These are phyloP conservation scores for Protodeltote pygarga DNA, from an alignment of 2,888 invertebrate genomes.

Conservation along the genomic window DNA sequence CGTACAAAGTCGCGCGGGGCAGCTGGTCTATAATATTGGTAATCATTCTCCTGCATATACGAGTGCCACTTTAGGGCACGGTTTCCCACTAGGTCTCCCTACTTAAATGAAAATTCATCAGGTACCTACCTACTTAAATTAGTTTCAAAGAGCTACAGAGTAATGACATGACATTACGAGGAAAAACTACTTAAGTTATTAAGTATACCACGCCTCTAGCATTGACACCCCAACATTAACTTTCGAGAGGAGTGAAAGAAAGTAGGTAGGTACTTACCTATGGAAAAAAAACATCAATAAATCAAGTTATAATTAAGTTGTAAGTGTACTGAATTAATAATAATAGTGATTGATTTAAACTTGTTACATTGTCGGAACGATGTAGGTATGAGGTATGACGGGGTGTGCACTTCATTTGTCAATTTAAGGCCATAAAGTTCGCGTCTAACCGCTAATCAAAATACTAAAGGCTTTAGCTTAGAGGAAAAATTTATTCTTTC, in stretches of 20 bases:
- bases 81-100: too few relatives aligned
- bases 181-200: conserved; percentile 13
- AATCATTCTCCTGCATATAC: too few relatives aligned
- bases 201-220: conserved; percentile 14
- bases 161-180: too few relatives aligned
- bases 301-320: conserved; percentile 29
- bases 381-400: neutral
- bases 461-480: too few relatives aligned
- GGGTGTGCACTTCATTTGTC: neutral
- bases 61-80: too few relatives aligned
- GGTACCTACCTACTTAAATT: too few relatives aligned
- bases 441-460: too few relatives aligned
- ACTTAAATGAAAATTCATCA: too few relatives aligned
- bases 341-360: neutral
- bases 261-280: neutral
- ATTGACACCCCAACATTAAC: conserved; percentile 15
- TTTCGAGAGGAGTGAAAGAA: conserved; percentile 35
- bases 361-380: neutral
- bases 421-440: neutral
- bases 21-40: too few relatives aligned
- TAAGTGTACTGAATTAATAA: conserved; percentile 6
- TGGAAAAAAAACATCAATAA: neutral
- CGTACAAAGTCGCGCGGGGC: too few relatives aligned
- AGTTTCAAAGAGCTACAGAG: too few relatives aligned
- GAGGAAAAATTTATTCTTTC: too few relatives aligned